These are phyloP conservation scores for Hemitrygon akajei DNA, from an alignment of 2,797 vertebrate genomes.

Conservation along the genomic window DNA sequence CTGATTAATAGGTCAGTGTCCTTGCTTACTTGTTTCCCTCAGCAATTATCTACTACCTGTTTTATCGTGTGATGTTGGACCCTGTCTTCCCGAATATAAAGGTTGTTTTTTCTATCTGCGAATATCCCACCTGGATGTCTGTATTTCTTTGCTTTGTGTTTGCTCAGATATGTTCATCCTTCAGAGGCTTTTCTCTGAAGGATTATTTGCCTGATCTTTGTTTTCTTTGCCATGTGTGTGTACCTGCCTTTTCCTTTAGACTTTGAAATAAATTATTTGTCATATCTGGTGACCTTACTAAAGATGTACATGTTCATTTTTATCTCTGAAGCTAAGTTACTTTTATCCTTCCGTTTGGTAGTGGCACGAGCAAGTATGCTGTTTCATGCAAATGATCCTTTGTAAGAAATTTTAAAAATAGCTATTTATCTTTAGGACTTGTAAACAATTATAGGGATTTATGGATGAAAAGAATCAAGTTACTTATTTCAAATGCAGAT, in stretches of 20 bases:
- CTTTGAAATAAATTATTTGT: not conserved
- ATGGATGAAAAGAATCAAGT: not conserved
- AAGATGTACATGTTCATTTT: not conserved
- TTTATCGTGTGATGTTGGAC: not conserved
- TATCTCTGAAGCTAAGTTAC: not conserved
- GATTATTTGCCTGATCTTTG: too few relatives aligned
- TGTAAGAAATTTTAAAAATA: not conserved
- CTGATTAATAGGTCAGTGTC: not conserved
- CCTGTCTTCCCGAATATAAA: not conserved
- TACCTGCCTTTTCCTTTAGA: not conserved
- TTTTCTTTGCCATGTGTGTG: too few relatives aligned
- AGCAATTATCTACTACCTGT: not conserved
- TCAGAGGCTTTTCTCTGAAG: too few relatives aligned
- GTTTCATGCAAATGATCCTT: not conserved
- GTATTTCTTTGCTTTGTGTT: not conserved
- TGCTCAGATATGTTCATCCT: not conserved
- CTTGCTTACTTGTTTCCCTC: not conserved
- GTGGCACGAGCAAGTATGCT: not conserved
- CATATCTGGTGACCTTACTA: not conserved
- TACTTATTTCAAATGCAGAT: constrained; percentile 11
- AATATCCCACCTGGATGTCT: not conserved
- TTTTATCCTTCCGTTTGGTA: not conserved
- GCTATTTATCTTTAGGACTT: not conserved
- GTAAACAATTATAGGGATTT: not conserved
- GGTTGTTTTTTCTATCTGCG: not conserved